Evolutionary conservation across 2,797 vertebrate species (phyloP).

Genomic region (Trachops cirrhosus): DNA sequence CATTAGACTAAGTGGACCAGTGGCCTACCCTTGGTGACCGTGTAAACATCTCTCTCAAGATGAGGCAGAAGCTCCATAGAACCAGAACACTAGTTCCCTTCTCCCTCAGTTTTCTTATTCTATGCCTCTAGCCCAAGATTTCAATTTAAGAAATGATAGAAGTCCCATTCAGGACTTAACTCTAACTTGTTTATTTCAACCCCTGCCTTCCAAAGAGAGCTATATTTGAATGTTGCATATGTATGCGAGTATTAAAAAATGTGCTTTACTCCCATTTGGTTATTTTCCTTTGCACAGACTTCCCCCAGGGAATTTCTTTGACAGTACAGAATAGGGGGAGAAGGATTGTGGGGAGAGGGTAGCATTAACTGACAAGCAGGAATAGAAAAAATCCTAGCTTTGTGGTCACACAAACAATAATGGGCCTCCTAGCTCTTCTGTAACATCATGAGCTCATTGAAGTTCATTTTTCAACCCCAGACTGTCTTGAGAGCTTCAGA

Average conservation of each 20-base stretch:
- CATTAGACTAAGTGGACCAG: neutral
- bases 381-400: neutral
- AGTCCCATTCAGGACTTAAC: neutral
- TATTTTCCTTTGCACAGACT: neutral
- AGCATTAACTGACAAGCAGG: neutral
- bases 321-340: neutral
- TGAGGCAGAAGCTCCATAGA: neutral
- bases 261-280: neutral
- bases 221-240: neutral
- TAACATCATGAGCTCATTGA: neutral
- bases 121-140: neutral
- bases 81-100: neutral
- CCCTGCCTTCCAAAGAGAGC: neutral
- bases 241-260: neutral
- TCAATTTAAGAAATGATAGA: neutral
- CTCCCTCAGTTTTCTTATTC: neutral
- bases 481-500: neutral
- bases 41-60: neutral
- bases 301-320: neutral
- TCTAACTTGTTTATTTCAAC: neutral
- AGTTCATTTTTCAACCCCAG: neutral
- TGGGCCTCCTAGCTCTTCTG: neutral
- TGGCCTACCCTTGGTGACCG: neutral
- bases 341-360: neutral
- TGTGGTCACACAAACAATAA: neutral